Evolutionary conservation across 2,113 vertebrate genomes (phyloP).

Genomic region (Aldabrachelys gigantea): DNA sequence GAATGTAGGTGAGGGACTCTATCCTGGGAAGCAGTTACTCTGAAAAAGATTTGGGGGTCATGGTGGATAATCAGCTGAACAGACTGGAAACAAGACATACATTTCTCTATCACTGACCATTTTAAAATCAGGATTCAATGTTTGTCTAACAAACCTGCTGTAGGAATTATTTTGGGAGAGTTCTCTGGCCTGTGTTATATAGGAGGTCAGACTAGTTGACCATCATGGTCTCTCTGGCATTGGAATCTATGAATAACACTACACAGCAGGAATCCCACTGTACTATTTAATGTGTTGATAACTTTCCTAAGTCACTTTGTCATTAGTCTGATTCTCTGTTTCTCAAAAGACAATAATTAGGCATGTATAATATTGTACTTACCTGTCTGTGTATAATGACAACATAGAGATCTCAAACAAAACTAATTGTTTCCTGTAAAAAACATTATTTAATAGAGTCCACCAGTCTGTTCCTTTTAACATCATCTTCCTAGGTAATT

Average conservation of each 20-base stretch:
- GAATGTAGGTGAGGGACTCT: not conserved
- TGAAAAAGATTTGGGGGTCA: not conserved
- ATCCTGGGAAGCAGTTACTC: not conserved
- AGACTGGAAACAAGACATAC: not conserved
- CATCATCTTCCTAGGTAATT: not conserved
- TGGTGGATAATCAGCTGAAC: not conserved
- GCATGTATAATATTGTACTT: not conserved
- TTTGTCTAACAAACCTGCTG: not conserved
- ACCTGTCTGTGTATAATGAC: not conserved
- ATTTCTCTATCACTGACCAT: not conserved
- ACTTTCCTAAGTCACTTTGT: not conserved
- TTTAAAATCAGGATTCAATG: not conserved
- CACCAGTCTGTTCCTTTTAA: not conserved
- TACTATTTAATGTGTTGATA: not conserved
- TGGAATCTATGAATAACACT: not conserved
- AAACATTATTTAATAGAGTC: not conserved
- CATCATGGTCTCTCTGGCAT: not conserved
- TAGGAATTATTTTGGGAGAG: not conserved
- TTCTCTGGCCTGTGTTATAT: not conserved
- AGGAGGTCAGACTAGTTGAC: not conserved
- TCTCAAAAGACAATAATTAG: not conserved
- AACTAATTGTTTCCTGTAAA: not conserved
- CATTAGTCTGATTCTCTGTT: not conserved
- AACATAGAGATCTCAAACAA: not conserved
- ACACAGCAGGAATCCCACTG: not conserved